Base-by-base conservation (phyloP, 2,888 invertebrate genomes). In the Blastobasis adustella region DNA sequence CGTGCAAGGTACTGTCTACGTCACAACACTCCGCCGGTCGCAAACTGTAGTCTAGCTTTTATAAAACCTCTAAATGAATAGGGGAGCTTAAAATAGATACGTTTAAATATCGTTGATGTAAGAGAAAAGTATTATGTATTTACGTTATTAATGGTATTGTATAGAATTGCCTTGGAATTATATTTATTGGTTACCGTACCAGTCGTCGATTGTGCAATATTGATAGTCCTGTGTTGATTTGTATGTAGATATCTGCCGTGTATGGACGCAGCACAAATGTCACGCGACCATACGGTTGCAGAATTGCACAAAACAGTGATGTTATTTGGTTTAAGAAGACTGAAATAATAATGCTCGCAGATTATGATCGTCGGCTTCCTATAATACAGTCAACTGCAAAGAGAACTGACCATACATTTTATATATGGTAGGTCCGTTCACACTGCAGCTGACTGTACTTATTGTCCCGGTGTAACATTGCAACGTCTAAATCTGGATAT, bases 111-210 rank as follows among this genome's bases (percentile, higher is more conserved):
- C 55, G 51, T 68, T 60, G 64, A 58, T 40, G 46, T 64, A 62
- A 69, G 67, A 65, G 62, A 62, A 54, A 76, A 77, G 76, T 76
- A 77, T 77, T 77, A 77, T 70, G 74, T 74, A 71, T 67, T 66
- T 71, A 23, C 23, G 23, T 23, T 23, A 23, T 67, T 65, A 69
- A 67, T 64, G 61, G 59, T 67, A 66, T 65, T 60, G 54, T 63
- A 61, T 63, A 59, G 60, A 61, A 62, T 55, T 68, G 65, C 66
- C 66, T 67, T 67, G 60, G 58, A 66, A 60, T 63, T 62, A 52
- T 52, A 52, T 45, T 41, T 45, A 60, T 62, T 54, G 58, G 59
- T 61, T 61, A 60, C 62, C 61, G 52, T 49, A 46, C 54, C 50
- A 50, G 51, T 52, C 40, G 40, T 8, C 40, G 52, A 54, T 54